Percentiles rank a stretch among this genome's conserved stretches.
phyloP scores from a whole-genome alignment of 2,797 vertebrate genomes.

The Girardinus metallicus region DNA sequence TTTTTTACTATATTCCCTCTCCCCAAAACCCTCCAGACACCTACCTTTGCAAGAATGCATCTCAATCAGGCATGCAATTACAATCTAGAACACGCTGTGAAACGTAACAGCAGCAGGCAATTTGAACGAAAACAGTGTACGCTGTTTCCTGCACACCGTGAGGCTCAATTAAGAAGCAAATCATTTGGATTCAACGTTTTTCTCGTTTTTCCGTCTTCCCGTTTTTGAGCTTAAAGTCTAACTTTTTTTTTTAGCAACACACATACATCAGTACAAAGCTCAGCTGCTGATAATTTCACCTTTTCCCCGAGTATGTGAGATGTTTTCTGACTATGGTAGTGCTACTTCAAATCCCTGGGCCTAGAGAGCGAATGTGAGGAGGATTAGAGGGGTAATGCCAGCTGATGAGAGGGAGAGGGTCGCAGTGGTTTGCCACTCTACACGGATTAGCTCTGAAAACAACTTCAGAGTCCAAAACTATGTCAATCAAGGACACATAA shows the following conservation, averaged over 20 bases:
- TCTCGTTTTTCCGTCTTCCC: neutral
- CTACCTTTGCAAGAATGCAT: slow-evolving; percentile 40
- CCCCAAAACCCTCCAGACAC: slow-evolving; percentile 34
- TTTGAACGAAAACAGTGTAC: slow-evolving; percentile 51
- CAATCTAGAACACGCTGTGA: slow-evolving; percentile 60
- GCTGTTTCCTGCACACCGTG: slow-evolving; percentile 50
- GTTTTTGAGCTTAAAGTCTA: slow-evolving; percentile 18
- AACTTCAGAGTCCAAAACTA: slow-evolving; percentile 71
- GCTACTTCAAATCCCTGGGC: slow-evolving; percentile 79
- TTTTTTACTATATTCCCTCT: slow-evolving; percentile 45
- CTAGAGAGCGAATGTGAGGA: slow-evolving; percentile 80
- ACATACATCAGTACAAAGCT: slow-evolving; percentile 8
- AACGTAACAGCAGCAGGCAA: slow-evolving; percentile 55
- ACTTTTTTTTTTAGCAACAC: slow-evolving; percentile 27
- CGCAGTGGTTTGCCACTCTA: slow-evolving; percentile 74
- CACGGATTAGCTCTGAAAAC: slow-evolving; percentile 77
- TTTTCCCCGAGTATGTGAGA: slow-evolving; percentile 52
- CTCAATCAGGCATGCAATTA: slow-evolving; percentile 74
- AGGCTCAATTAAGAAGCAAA: slow-evolving; percentile 60
- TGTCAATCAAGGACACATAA: slow-evolving; percentile 65
- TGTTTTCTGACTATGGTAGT: slow-evolving; percentile 62
- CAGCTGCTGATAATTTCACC: slow-evolving; percentile 35
- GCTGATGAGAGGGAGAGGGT: slow-evolving; percentile 76
- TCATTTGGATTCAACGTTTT: slow-evolving; percentile 36
- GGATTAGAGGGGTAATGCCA: slow-evolving; percentile 88